Base-by-base conservation (phyloP, 2,797 vertebrate species). In the Poeciliopsis infans region DNA sequence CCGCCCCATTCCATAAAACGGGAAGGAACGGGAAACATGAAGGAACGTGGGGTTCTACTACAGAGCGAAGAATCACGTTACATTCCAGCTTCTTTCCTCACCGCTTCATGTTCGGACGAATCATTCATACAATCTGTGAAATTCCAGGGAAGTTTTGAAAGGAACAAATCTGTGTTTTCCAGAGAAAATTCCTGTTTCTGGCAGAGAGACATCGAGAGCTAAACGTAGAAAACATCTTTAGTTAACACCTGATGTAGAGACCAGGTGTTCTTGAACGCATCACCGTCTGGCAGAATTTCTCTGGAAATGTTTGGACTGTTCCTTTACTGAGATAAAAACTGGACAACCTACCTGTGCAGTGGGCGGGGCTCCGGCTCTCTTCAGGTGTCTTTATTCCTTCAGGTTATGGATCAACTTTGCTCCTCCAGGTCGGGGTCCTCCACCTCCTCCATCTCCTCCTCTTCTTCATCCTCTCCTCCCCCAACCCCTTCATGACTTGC, bases 371-470 rank as follows among this genome's bases (percentile, higher is more conserved):
- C 72, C 53, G 74, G 36, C 64, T 41, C 66, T 23, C 74, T 71
- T 82, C 83, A 82, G 84, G 88, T 91, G 84, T 76, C 77, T 83
- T 88, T 74, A 87, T 90, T 81, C 79, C 84, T 88, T 78, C 49
- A 91, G 94, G 95, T 96, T 96, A 95, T 96, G 96, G 96, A 96
- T 96, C 96, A 95, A 96, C 95, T 95, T 95, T 94, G 79, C 83
- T 78, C 82, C 83, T 84, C 49, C 79, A 78, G 83, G 78, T 77
- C 83, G 80, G 39, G 57, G 7, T 83, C 76, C 68, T 72, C 39
- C 73, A n/a, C 20, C 45, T 75, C 39, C 73, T 78, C 87, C 39
- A 7, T 0, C 69, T 72, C 82, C 74, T 45, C 41, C 69, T 75
- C 84, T 70, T 45, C 75, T 43, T 25, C 81, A 39, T 82, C 83